Base-by-base conservation (phyloP, 2,888 invertebrate species). In the Hymenopus coronatus region DNA sequence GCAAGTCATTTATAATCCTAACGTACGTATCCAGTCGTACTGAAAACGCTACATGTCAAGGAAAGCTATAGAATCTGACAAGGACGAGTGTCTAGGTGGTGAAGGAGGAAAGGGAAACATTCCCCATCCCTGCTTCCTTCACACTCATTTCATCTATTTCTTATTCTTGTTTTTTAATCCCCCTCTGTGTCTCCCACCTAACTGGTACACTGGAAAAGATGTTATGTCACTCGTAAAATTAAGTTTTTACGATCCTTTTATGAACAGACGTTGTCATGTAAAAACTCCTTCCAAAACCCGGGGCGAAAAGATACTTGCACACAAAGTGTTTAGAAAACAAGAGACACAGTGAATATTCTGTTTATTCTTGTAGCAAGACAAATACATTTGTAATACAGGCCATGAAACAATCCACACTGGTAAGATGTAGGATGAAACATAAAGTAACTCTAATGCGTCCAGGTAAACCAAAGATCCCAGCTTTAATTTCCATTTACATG, bases 171-270 rank as follows among this genome's bases (percentile, higher is more conserved):
- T 85, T 85, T 33, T 85, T 85, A 85, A 85, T 85, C 85, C 40
- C n/a, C 46, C 54, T 27, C 54, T 85, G 27, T 85, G 27, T 46
- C 54, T 54, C 70, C 54, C 46, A 86, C 40, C 40, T 84, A 86
- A 70, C 87, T 86, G 81, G 87, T 86, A 81, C 89, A 84, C 70
- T 93, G 93, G 93, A 93, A 92, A 93, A 93, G 93, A 93, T 93
- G 93, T 93, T 93, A 93, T 92, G 92, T 92, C 92, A 92, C 93
- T 93, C 93, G 92, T 93, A 93, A 93, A 93, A 93, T 93, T 93
- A 93, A 93, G 92, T 93, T 93, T 93, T 93, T 93, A 93, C 93
- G 93, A 93, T 92, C 92, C 92, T 93, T 93, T 93, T 93, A 93
- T 93, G 93, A 93, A 92, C 92, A 89, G 88, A 70, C 89, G 87